phyloP scores from a whole-genome alignment of 2,797 vertebrate genomes.

The Octomys mimax region DNA sequence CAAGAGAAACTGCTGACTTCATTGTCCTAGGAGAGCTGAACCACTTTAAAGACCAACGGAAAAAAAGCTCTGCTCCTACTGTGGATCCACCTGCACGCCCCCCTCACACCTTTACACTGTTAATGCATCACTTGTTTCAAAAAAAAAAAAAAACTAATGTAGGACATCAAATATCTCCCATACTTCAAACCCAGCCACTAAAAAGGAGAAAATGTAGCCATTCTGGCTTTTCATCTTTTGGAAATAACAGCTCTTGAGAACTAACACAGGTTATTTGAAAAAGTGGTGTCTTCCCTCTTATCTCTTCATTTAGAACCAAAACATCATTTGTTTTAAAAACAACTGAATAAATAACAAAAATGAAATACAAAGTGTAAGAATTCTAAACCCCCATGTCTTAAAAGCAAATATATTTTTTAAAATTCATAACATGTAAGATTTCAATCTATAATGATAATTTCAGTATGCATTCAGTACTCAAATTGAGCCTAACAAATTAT shows the following conservation, averaged over 20 bases:
- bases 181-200: conserved; percentile 70
- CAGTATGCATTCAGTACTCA: background rate
- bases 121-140: conserved; percentile 31
- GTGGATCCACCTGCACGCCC: conserved; percentile 26
- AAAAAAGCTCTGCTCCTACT: background rate
- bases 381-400: background rate
- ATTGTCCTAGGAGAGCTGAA: background rate
- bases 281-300: conserved; percentile 63
- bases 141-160: background rate
- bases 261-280: conserved; percentile 66
- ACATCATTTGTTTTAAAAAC: conserved; percentile 69
- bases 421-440: conserved; percentile 22
- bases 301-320: conserved; percentile 74
- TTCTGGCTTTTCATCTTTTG: conserved; percentile 78
- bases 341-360: conserved; percentile 62
- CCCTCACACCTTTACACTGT: conserved; percentile 32
- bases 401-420: conserved; percentile 49
- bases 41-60: background rate
- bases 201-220: conserved; percentile 50
- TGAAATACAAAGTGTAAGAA: conserved; percentile 23
- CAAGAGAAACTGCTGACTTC: background rate
- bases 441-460: conserved; percentile 48
- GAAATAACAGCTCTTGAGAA: conserved; percentile 76
- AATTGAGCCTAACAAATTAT: conserved; percentile 55
- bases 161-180: conserved; percentile 54